Evolutionary conservation across 2,888 invertebrate genomes (phyloP), one percentile per base, ranked within the genome.

Genomic region (Yponomeuta evonymella): DNA sequence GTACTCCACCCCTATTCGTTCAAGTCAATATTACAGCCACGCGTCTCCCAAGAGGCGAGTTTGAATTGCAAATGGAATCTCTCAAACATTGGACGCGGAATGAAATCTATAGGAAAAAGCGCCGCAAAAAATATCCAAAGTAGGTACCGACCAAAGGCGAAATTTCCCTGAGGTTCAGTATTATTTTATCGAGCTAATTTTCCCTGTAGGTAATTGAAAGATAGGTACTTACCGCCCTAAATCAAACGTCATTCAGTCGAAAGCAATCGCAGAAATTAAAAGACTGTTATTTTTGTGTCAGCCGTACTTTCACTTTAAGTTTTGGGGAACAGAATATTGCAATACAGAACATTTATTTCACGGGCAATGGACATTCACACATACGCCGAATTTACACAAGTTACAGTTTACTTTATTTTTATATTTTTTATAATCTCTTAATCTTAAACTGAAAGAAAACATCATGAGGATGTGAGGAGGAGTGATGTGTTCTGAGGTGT

Each of bases 31-130:
- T 81, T 78, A 80, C 76, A 78, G 82, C 82, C 81, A 82, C 78
- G 79, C 82, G 82, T 83, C 79, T 81, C 81, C 79, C 80, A 74
- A 76, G 81, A 76, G 83, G 73, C 75, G 75, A 76, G 84, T 86
- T 84, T 84, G 83, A 85, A 86, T 86, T 86, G 83, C 84, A 86
- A 86, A 86, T 85, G 77, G 79, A 80, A 76, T 77, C 79, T 77
- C 76, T 76, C 79, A 80, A 82, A 84, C 81, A 81, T 70, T 70
- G 48, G 70, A 65, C n/a, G 70, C 65, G 29, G 70, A 70, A 69
- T 62, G 63, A 62, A 62, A 69, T 62, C 63, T 69, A 58, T 30
- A 48, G 33, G 51, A 51, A 62, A 62, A 69, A 68, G 30, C 29
- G 15, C 67, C 67, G 43, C 67, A 67, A 43, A 67, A 43, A 58